Evolutionary conservation across 2,888 invertebrate species (phyloP), one percentile per base, ranked within the genome.

Genomic region (Dynastes tityus): DNA sequence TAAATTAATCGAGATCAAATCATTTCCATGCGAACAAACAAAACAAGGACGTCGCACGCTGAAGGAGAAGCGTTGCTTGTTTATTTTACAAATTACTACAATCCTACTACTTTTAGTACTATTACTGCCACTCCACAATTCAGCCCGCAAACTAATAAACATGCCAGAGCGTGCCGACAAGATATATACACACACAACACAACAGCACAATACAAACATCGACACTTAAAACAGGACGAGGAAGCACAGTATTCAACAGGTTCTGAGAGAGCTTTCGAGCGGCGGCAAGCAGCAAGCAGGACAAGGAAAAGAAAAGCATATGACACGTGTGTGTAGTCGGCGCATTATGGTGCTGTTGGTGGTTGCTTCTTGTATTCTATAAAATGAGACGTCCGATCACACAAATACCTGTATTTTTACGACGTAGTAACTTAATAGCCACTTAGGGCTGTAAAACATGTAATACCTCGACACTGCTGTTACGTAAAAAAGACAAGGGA

Each of bases 351-450:
- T 45, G 45, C 45, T 11, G 8, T 45, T 45, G 45, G 45, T 11
- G 45, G 9, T 45, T 70, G 65, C 45, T 67, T n/a, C 13, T 37
- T 11, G 37, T 58, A 40, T 16, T 58, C 16, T 73, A 58, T 58
- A 73, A 22, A 73, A 40, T 13, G 58, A 55, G 58, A 58, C 58
- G 73, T 73, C 73, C 73, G 58, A 73, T 73, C 82, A 81, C 82
- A 83, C 82, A 84, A 80, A 83, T 85, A 84, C 84, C 84, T 85
- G 83, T 82, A 80, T 82, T 82, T 82, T 82, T 82, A 82, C 80
- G 82, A 81, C 81, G 81, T 81, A 81, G 81, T 82, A 81, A 81
- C 81, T 80, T 81, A 82, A 82, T 82, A 81, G 81, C 80, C 81
- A 79, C 81, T 78, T 77, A 80, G 82, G 81, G 81, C 79, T 80